Conservation (phyloP, 2,797 vertebrate species). For the Morelia viridis region DNA sequence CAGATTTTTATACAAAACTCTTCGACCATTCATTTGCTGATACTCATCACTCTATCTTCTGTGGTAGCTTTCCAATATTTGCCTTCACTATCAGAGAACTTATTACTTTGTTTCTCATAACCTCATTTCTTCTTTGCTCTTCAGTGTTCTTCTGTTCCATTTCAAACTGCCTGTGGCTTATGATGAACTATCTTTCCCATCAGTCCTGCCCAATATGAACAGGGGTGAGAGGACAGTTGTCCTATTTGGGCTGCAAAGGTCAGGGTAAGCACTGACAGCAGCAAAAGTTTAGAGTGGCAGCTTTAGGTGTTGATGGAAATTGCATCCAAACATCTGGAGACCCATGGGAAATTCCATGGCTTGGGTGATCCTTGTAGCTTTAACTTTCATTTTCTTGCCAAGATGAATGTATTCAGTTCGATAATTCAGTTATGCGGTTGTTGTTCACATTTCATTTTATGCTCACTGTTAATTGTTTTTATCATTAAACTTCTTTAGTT, state of each 20-base stretch:
- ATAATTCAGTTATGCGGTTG: not conserved
- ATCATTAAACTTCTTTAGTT: slow-evolving; percentile 8
- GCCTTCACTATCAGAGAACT: not conserved
- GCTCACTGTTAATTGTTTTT: slow-evolving; percentile 3
- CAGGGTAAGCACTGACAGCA: not conserved
- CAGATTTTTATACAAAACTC: not conserved
- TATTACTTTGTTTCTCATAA: not conserved
- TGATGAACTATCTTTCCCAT: not conserved
- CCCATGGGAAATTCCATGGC: not conserved
- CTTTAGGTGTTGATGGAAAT: not conserved
- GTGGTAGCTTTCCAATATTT: not conserved
- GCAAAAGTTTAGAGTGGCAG: not conserved
- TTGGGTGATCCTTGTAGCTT: not conserved
- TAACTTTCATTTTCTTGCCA: not conserved
- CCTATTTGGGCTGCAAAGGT: not conserved
- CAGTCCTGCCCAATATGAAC: not conserved
- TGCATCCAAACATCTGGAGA: not conserved
- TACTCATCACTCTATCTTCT: not conserved
- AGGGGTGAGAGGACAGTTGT: not conserved
- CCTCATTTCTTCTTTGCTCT: not conserved
- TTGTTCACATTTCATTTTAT: not conserved
- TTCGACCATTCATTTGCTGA: not conserved
- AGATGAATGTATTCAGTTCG: not conserved
- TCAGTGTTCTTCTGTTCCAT: not conserved
- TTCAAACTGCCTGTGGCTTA: not conserved